Evolutionary conservation across 2,113 vertebrate genomes (phyloP), one percentile per base, ranked within the genome.

Genomic region (Plectropomus leopardus): DNA sequence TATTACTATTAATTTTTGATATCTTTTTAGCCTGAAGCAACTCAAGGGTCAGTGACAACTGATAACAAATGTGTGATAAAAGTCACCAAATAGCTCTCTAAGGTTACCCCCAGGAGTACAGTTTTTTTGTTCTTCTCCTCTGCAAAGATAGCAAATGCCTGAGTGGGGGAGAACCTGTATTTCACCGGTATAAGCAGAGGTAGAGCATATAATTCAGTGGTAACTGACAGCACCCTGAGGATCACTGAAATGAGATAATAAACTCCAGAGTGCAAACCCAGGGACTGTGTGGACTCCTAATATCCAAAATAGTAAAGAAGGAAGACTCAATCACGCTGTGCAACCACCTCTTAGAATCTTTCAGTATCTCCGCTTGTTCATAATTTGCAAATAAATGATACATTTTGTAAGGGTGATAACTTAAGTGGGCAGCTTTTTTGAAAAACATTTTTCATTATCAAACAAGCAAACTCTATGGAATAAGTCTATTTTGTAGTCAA

Each of bases 211-310:
- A 79, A 86, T 85, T 88, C 73, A 79, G 79, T 32, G 72, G 75
- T 59, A 80, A 84, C 57, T 83, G 80, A 89, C 78, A 87, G 83
- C 63, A 48, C 75, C 80, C 66, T n/a, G 51, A 86, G 84, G 88
- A 90, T 72, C 66, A 63, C 32, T 45, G 55, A 47, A 72, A 77
- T 54, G 73, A 84, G 76, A 89, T 91, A 85, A 91, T 87, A 89
- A 90, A 82, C 80, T 88, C 54, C 32, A 57, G 57, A 72, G 78
- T 42, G 58, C 54, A 68, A 75, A 79, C 55, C 50, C 24, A 10
- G 21, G 65, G 53, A 61, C 17, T 54, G 65, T 21, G 79, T 14
- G 55, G 54, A 76, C 24, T 60, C 72, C 40, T 80, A 80, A 85
- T 89, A 63, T 78, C 4, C 2, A 19, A 55, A 66, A 78, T 17